Conservation (phyloP, 2,113 vertebrate genomes). For the Phylloscopus trochiloides region DNA sequence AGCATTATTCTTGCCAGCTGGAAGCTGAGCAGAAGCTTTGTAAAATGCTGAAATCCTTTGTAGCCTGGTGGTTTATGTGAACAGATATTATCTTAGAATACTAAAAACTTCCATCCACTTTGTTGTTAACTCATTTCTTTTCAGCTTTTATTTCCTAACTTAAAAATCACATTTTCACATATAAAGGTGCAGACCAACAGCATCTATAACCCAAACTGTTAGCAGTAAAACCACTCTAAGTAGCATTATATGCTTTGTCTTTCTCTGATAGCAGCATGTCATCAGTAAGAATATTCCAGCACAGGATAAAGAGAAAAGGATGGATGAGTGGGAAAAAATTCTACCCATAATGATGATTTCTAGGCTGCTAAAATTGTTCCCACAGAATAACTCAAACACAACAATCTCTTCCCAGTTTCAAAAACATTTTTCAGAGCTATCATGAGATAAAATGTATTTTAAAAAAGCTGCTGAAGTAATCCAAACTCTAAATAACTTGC, state of each 20-base stretch:
- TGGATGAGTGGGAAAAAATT: neutral
- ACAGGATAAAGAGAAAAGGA: neutral
- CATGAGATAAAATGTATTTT: neutral
- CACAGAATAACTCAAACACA: neutral
- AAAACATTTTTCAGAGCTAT: neutral
- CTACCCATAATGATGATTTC: neutral
- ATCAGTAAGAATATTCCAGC: neutral
- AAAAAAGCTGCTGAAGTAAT: neutral
- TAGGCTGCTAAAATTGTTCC: neutral
- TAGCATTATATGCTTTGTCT: neutral
- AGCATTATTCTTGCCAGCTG: conserved; percentile 16
- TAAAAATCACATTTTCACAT: neutral
- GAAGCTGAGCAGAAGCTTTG: conserved; percentile 36
- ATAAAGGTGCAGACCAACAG: neutral
- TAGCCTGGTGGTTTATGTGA: conserved; percentile 30
- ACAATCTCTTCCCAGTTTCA: neutral
- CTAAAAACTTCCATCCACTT: conserved; percentile 28
- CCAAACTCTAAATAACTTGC: neutral
- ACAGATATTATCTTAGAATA: conserved; percentile 31
- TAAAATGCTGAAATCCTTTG: conserved; percentile 32
- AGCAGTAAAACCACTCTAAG: neutral
- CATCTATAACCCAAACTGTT: neutral
- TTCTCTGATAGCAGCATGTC: neutral
- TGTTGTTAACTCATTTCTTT: neutral
- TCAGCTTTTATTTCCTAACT: neutral